A percentile compares a stretch with the other conserved stretches of the same genome.
phyloP scores from a whole-genome alignment of 1,140 invertebrate species.

The Trissolcus basalis region DNA sequence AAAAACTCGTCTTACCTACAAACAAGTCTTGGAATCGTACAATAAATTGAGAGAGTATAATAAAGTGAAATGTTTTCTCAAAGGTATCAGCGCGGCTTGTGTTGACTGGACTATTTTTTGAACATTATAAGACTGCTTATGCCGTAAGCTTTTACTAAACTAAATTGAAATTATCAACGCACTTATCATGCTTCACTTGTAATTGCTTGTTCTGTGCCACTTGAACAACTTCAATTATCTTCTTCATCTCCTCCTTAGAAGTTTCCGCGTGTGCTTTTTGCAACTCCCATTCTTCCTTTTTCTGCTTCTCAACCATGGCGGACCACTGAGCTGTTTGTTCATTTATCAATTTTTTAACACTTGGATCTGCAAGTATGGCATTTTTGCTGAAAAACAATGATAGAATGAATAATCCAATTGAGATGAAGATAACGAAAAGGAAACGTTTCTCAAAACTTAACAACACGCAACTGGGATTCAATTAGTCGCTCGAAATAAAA shows the following conservation, averaged over 20 bases:
- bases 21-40: too few species aligned
- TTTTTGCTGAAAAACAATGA: slow-evolving; percentile 80
- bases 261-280: slow-evolving; percentile 88
- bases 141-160: background rate
- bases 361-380: slow-evolving; percentile 85
- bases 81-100: too few species aligned
- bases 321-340: slow-evolving; percentile 97
- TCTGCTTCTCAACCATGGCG: slow-evolving; percentile 91
- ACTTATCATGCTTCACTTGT: slow-evolving; percentile 93
- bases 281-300: slow-evolving; percentile 93
- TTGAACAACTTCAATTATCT: slow-evolving; percentile 92
- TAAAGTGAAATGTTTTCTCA: too few species aligned
- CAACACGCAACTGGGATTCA: background rate
- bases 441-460: background rate
- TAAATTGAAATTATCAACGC: slow-evolving; percentile 54
- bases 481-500: too few species aligned
- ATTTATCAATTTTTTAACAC: slow-evolving; percentile 86
- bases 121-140: too few species aligned
- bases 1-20: background rate
- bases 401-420: background rate
- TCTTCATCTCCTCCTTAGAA: slow-evolving; percentile 90
- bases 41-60: background rate
- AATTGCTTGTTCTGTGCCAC: slow-evolving; percentile 93
- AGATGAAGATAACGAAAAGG: background rate
- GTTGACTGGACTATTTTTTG: too few species aligned